A percentile compares a stretch with the other conserved stretches of the same genome.
Evolutionary conservation across 2,888 invertebrate genomes (phyloP).

Genomic region (Heterodera filipjevi): DNA sequence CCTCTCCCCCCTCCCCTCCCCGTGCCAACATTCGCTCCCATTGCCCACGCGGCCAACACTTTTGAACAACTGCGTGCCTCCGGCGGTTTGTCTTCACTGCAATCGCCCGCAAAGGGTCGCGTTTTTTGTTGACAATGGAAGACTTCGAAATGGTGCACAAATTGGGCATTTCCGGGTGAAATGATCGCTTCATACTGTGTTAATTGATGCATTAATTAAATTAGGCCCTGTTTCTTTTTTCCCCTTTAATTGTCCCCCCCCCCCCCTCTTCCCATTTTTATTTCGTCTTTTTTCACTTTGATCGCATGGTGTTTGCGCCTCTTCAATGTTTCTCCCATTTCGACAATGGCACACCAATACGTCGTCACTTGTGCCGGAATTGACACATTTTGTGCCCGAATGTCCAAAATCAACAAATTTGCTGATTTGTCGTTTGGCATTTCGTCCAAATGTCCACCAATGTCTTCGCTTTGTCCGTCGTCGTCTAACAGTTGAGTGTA

Average conservation of each 20-base stretch:
- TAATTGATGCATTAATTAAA: background rate
- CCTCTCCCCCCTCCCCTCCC: slow-evolving; percentile 23
- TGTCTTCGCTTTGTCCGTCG: background rate
- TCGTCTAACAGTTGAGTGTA: slow-evolving; percentile 25
- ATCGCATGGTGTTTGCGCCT: slow-evolving; percentile 75
- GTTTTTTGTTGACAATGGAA: slow-evolving; percentile 76
- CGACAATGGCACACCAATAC: slow-evolving; percentile 91
- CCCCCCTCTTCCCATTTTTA: too few relatives aligned
- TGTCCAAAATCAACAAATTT: slow-evolving; percentile 25
- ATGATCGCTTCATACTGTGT: slow-evolving; percentile 83
- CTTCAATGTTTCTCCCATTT: slow-evolving; percentile 74
- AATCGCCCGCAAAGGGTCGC: slow-evolving; percentile 27
- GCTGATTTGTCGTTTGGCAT: background rate
- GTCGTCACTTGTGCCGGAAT: slow-evolving; percentile 88
- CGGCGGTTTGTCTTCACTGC: slow-evolving; percentile 72
- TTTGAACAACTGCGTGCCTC: slow-evolving; percentile 80
- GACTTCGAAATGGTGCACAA: slow-evolving; percentile 91
- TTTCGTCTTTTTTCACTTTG: too few relatives aligned
- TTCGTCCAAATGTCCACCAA: background rate
- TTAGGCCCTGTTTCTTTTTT: background rate
- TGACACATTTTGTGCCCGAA: slow-evolving; percentile 61
- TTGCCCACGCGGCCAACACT: slow-evolving; percentile 95
- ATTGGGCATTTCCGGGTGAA: slow-evolving; percentile 78
- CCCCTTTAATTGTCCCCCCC: background rate
- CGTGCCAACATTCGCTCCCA: slow-evolving; percentile 79